Evolutionary conservation across 2,888 invertebrate genomes (phyloP).

Genomic region (Thera britannica): DNA sequence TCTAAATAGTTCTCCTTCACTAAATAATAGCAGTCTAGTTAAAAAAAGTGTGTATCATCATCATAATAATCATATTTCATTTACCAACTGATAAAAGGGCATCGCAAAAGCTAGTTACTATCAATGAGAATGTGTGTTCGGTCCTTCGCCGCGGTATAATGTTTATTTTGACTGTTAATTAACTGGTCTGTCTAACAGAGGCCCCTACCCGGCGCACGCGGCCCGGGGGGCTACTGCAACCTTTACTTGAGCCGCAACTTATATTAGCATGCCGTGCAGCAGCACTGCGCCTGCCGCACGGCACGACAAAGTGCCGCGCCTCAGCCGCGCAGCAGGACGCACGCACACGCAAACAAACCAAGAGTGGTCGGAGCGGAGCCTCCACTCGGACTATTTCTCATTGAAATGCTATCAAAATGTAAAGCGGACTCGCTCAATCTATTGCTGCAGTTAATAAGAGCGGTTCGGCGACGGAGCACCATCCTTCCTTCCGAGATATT

Average conservation of each 20-base stretch:
- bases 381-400: too few relatives aligned
- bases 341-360: not conserved
- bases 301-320: not conserved
- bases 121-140: too few relatives aligned
- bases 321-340: not conserved
- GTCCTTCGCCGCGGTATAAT: too few relatives aligned
- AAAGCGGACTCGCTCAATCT: not conserved
- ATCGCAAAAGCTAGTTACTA: too few relatives aligned
- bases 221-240: too few relatives aligned
- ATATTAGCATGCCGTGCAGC: not conserved
- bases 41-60: not conserved
- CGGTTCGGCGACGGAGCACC: slow-evolving; percentile 2
- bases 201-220: too few relatives aligned
- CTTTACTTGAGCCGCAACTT: too few relatives aligned
- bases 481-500: slow-evolving; percentile 11
- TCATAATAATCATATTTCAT: too few relatives aligned
- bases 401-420: not conserved
- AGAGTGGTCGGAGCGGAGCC: too few relatives aligned
- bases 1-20: not conserved
- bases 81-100: too few relatives aligned
- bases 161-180: too few relatives aligned
- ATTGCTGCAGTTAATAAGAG: not conserved
- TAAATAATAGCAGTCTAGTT: not conserved
- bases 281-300: not conserved
- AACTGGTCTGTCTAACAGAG: too few relatives aligned